These are phyloP conservation scores for Nomada ferruginata DNA, from an alignment of 2,888 invertebrate species.

Conservation along the genomic window DNA sequence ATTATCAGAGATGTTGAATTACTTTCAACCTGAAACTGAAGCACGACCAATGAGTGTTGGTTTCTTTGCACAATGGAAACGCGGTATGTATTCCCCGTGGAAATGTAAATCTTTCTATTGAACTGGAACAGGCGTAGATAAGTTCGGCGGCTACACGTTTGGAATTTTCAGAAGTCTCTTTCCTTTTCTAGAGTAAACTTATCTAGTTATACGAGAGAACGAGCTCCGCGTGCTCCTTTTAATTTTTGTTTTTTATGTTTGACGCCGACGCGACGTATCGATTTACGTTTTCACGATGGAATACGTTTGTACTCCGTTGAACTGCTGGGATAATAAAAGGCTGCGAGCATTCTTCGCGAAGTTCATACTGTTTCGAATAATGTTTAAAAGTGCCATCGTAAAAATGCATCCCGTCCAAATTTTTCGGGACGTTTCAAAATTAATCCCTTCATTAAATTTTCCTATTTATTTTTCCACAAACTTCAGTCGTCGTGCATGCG, in stretches of 20 bases:
- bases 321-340: neutral
- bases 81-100: neutral
- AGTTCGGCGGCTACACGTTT: neutral
- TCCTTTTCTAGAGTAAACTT: neutral
- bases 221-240: neutral
- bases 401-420: no score
- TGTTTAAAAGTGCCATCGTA: no score
- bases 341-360: neutral
- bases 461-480: no score
- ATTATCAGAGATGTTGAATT: conserved; percentile 26
- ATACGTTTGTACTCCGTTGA: neutral
- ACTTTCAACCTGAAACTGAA: conserved; percentile 41
- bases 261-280: neutral
- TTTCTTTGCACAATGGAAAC: neutral
- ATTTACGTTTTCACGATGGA: neutral
- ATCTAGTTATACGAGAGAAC: neutral
- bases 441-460: no score
- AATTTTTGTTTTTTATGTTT: neutral
- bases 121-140: neutral
- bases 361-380: no score
- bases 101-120: conserved; percentile 24
- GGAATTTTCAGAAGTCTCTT: neutral
- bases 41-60: conserved; percentile 14
- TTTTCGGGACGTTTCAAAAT: no score
- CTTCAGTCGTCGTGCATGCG: no score